Percentiles rank a stretch among this genome's conserved stretches.
Evolutionary conservation across 2,797 vertebrate genomes (phyloP).

Genomic region (Crenuchus spilurus): DNA sequence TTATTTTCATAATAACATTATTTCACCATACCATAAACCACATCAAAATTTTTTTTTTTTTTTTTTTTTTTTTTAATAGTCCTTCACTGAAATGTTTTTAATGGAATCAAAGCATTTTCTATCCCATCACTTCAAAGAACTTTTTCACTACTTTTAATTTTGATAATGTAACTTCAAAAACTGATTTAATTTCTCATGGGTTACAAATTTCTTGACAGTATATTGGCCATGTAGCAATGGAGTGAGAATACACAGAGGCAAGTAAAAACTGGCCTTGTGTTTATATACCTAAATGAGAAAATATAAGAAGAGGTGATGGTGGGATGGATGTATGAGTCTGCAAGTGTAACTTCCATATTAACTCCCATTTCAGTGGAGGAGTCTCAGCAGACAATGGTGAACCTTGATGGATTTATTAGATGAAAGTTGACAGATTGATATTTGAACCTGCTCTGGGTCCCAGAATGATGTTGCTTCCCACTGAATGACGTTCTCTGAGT

Average conservation of each 20-base stretch:
- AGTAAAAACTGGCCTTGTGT: not conserved
- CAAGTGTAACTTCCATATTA: not conserved
- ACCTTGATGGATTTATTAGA: slow-evolving; percentile 10
- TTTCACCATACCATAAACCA: no score
- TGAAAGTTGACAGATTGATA: slow-evolving; percentile 20
- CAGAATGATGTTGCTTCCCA: no score
- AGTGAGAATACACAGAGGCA: not conserved
- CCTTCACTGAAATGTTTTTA: no score
- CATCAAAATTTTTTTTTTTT: no score
- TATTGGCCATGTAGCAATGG: not conserved
- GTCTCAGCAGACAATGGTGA: slow-evolving; percentile 6
- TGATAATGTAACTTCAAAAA: no score
- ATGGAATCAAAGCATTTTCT: no score
- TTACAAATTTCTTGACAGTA: not conserved
- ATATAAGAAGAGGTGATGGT: not conserved
- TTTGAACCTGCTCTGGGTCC: slow-evolving; percentile 1
- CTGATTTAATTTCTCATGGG: no score
- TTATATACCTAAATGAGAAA: not conserved
- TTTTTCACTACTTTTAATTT: no score
- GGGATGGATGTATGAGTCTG: not conserved
- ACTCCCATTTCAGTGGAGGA: not conserved
- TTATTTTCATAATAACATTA: no score
- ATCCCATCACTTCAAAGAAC: no score
- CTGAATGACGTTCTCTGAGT: not conserved
- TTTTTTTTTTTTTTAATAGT: no score